Evolutionary conservation across 2,888 invertebrate species (phyloP).

Genomic region (Electrophaes corylata): DNA sequence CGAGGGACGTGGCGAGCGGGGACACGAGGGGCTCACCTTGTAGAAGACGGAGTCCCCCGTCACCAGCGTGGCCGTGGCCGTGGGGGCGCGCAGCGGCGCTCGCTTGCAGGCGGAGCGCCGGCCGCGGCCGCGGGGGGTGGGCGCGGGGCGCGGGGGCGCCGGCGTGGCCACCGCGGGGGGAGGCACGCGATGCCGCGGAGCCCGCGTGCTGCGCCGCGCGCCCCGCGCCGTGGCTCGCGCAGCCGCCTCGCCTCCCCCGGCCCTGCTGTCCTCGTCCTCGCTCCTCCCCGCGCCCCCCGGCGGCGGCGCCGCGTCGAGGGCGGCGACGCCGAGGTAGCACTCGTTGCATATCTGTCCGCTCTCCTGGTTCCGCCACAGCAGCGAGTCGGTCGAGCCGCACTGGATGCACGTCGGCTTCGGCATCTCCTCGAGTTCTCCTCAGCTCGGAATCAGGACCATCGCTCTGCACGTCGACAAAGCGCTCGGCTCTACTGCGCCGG

Average conservation of each 20-base stretch:
- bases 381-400: conserved; percentile 88
- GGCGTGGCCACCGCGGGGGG: conserved; percentile 76
- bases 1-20: too few relatives aligned
- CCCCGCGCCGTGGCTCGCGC: conserved; percentile 80
- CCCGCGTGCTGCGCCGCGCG: conserved; percentile 52
- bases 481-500: too few relatives aligned
- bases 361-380: conserved; percentile 90
- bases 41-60: conserved; percentile 90
- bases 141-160: conserved; percentile 84
- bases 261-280: conserved; percentile 63
- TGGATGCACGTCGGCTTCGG: conserved; percentile 87
- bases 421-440: too few relatives aligned
- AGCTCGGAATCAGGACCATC: too few relatives aligned
- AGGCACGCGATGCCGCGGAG: conserved; percentile 84
- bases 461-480: too few relatives aligned
- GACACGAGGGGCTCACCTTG: conserved; percentile 35
- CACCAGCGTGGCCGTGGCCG: conserved; percentile 91
- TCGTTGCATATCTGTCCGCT: conserved; percentile 91
- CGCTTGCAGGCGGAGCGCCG: conserved; percentile 91
- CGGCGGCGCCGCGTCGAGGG: neutral
- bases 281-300: conserved; percentile 41
- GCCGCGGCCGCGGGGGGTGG: conserved; percentile 88
- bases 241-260: conserved; percentile 55
- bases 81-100: conserved; percentile 91
- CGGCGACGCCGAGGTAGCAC: conserved; percentile 82